Evolutionary conservation across 1,140 invertebrate genomes (phyloP).

Genomic region (Octopus sinensis): DNA sequence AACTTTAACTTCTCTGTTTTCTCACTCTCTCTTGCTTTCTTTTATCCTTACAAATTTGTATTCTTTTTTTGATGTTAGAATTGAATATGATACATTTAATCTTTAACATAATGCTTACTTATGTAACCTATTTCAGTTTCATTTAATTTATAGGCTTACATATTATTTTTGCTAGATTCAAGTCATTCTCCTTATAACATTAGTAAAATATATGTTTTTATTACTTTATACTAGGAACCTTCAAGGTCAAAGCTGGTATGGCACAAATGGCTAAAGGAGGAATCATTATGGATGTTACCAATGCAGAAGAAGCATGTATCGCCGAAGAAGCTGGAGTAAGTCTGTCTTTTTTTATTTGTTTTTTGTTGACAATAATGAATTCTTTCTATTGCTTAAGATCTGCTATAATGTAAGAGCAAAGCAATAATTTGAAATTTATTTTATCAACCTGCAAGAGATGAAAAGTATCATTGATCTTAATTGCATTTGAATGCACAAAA

Average conservation of each 20-base stretch:
- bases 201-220: background rate
- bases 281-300: conserved; percentile 53
- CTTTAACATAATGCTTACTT: background rate
- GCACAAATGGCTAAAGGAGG: conserved; percentile 53
- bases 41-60: background rate
- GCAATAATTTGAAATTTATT: too few species aligned
- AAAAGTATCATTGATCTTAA: too few species aligned
- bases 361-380: too few species aligned
- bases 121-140: background rate
- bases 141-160: background rate
- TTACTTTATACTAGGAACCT: conserved; percentile 39
- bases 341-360: background rate
- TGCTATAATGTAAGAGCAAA: too few species aligned
- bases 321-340: conserved; percentile 51
- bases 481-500: too few species aligned
- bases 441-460: too few species aligned
- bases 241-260: conserved; percentile 50
- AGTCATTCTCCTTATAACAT: background rate
- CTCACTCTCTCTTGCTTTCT: background rate
- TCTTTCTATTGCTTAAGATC: too few species aligned
- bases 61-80: background rate
- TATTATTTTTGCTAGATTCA: background rate
- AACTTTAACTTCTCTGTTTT: too few species aligned
- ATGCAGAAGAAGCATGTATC: conserved; percentile 44
- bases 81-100: background rate